Percentiles rank a stretch among this genome's conserved stretches.
Evolutionary conservation across 2,797 vertebrate genomes (phyloP).

Genomic region (Limnodromus scolopaceus): DNA sequence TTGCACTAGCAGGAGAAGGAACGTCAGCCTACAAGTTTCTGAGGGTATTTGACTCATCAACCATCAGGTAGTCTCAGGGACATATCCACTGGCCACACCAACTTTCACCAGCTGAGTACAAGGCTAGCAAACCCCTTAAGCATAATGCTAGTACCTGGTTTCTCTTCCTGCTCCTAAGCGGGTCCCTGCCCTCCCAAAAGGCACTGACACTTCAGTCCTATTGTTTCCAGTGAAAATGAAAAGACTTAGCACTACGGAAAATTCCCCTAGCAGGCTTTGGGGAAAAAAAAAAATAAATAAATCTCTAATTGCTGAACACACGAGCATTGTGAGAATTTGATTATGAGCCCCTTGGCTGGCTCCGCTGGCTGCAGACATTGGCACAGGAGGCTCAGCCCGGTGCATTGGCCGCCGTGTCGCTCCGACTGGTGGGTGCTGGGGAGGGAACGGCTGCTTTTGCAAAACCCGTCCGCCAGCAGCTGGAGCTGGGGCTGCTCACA

Average conservation of each 20-base stretch:
- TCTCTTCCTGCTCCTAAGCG: neutral
- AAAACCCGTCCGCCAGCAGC: slow-evolving; percentile 30
- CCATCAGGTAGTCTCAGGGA: neutral
- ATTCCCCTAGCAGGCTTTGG: neutral
- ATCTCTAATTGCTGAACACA: neutral
- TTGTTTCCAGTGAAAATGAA: rapidly evolving
- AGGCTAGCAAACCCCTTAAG: neutral
- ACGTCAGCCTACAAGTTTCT: neutral
- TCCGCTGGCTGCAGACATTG: rapidly evolving
- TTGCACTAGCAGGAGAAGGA: neutral
- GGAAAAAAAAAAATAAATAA: too few species aligned
- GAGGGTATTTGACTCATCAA: neutral
- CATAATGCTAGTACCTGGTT: rapidly evolving
- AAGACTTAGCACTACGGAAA: rapidly evolving
- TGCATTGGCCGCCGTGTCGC: rapidly evolving
- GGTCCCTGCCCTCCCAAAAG: neutral
- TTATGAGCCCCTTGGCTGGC: rapidly evolving
- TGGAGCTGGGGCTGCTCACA: slow-evolving; percentile 36
- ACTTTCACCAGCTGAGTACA: neutral
- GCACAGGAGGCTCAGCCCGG: rapidly evolving
- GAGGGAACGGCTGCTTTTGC: neutral
- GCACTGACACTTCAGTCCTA: too few species aligned
- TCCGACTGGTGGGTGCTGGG: neutral
- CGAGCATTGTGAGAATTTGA: neutral
- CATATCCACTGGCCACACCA: neutral